Conservation (phyloP, 2,113 vertebrate genomes). For the Colistium nudipinnis region DNA sequence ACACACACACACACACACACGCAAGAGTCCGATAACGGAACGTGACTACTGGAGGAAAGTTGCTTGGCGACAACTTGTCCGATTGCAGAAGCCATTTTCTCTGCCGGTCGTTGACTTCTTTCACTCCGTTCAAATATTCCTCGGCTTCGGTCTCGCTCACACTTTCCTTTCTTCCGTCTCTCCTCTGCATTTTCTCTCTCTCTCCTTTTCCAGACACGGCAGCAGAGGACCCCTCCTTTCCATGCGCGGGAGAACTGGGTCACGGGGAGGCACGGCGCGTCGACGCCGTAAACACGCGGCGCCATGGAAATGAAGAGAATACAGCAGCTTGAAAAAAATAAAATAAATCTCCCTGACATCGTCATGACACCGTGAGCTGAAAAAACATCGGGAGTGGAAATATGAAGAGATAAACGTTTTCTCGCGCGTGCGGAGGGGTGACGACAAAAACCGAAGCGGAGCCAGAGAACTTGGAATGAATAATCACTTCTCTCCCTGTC, state of each 20-base stretch:
- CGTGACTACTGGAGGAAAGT: slow-evolving; percentile 61
- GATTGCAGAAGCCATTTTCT: slow-evolving; percentile 64
- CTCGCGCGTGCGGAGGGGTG: too few relatives aligned
- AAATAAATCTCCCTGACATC: too few relatives aligned
- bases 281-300: slow-evolving; percentile 5
- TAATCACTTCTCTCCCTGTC: too few relatives aligned
- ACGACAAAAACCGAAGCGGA: too few relatives aligned
- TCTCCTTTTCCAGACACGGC: slow-evolving; percentile 11
- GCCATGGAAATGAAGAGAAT: not conserved
- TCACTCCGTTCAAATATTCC: slow-evolving; percentile 53
- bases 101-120: slow-evolving; percentile 48
- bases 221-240: slow-evolving; percentile 24
- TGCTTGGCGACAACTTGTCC: slow-evolving; percentile 64
- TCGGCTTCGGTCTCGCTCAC: slow-evolving; percentile 50
- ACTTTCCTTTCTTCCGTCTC: slow-evolving; percentile 29
- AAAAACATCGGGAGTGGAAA: too few relatives aligned
- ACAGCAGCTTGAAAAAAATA: too few relatives aligned
- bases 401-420: too few relatives aligned
- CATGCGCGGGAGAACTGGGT: slow-evolving; percentile 40
- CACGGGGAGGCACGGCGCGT: slow-evolving; percentile 27
- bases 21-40: slow-evolving; percentile 47
- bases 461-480: too few relatives aligned
- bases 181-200: not conserved
- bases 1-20: not conserved
- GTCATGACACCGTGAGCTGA: too few relatives aligned